Percentiles rank a stretch among this genome's conserved stretches.
Conservation (phyloP, 1,140 invertebrate species). For the Dermatophagoides farinae region DNA sequence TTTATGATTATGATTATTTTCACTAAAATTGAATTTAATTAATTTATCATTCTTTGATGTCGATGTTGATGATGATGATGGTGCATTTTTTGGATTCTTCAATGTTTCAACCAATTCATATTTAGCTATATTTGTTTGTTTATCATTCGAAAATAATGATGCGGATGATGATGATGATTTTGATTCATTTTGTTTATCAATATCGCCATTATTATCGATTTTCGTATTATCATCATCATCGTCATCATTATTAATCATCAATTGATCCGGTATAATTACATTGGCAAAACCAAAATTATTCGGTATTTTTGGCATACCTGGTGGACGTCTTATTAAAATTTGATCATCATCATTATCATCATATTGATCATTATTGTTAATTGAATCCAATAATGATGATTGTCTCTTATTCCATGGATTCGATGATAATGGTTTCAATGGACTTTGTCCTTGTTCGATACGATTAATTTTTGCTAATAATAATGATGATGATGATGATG, state of each 20-base stretch:
- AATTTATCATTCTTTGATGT: not conserved
- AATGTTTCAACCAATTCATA: not conserved
- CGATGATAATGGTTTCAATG: too few species aligned
- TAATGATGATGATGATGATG: too few species aligned
- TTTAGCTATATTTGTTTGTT: not conserved
- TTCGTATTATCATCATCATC: not conserved
- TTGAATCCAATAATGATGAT: not conserved
- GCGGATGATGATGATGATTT: not conserved
- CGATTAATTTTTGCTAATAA: too few species aligned
- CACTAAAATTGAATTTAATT: not conserved
- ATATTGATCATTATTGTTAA: not conserved
- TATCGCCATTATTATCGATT: not conserved
- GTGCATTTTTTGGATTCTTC: not conserved
- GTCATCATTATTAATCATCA: not conserved
- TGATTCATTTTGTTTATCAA: not conserved
- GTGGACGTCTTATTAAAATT: not conserved
- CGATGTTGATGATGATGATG: not conserved
- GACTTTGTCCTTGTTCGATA: too few species aligned
- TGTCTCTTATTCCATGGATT: not conserved
- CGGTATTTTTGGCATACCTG: constrained; percentile 8
- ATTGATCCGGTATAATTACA: not conserved
- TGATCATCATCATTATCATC: not conserved
- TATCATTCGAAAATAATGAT: not conserved
- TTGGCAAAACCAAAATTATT: constrained; percentile 6
- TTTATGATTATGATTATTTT: not conserved